A percentile compares a stretch with the other conserved stretches of the same genome.
phyloP scores from a whole-genome alignment of 2,888 invertebrate species.

The Smittia sp. region DNA sequence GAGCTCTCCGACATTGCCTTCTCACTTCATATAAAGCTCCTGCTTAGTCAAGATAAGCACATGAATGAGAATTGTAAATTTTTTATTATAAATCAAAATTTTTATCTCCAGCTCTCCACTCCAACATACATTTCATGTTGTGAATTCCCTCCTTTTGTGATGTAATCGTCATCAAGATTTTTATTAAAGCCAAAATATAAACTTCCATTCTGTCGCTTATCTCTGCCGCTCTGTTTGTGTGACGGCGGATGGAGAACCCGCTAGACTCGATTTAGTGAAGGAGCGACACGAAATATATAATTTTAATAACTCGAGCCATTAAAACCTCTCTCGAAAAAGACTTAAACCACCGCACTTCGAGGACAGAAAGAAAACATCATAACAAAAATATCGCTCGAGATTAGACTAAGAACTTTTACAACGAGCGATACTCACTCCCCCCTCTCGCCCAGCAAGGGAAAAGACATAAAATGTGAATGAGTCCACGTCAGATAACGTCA shows the following conservation, averaged over 20 bases:
- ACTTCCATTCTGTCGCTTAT: background rate
- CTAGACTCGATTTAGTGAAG: background rate
- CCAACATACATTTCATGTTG: background rate
- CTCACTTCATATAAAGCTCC: background rate
- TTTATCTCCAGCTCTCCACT: background rate
- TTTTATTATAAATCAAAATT: background rate
- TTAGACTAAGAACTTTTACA: constrained; percentile 34
- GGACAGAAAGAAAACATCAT: constrained; percentile 2
- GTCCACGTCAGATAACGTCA: constrained; percentile 39
- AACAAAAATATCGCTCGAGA: constrained; percentile 29
- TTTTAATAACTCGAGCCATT: constrained; percentile 31
- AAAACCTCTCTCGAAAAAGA: background rate
- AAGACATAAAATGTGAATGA: constrained; percentile 28
- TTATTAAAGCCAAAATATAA: constrained; percentile 4
- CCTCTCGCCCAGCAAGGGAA: background rate
- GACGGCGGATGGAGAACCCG: too few species aligned
- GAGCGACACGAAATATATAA: background rate
- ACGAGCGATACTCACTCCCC: background rate
- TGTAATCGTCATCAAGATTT: constrained; percentile 4
- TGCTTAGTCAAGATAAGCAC: background rate
- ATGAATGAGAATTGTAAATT: background rate
- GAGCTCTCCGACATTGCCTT: background rate
- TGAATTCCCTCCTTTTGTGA: background rate
- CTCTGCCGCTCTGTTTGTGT: background rate
- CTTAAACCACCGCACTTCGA: background rate